Conservation (phyloP, 2,113 vertebrate genomes). For the Zosterops lateralis region DNA sequence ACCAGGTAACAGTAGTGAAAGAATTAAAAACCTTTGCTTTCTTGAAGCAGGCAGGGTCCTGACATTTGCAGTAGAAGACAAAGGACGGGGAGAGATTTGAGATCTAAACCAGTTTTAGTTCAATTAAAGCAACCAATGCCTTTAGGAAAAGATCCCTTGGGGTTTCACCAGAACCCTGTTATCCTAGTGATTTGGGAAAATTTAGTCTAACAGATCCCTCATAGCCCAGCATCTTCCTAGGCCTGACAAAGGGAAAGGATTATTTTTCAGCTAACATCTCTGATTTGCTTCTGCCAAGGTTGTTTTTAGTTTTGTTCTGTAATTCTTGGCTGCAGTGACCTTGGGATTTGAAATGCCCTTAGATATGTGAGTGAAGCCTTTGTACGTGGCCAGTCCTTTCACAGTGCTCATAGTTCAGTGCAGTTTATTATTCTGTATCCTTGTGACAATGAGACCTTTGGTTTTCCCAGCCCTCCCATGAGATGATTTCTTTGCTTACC, state of each 20-base stretch:
- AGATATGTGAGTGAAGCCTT: neutral
- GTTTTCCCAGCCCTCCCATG: neutral
- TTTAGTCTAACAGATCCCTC: neutral
- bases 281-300: neutral
- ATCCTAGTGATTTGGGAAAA: neutral
- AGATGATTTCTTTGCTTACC: constrained; percentile 1
- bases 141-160: neutral
- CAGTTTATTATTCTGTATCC: neutral
- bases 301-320: neutral
- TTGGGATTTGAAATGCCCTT: neutral
- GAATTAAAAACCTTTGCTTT: neutral
- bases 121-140: neutral
- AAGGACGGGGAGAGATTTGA: neutral
- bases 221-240: rapidly evolving
- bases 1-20: neutral
- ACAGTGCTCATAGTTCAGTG: neutral
- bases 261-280: neutral
- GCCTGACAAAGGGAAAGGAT: neutral
- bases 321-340: neutral
- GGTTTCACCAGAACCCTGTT: neutral
- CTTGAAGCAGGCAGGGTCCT: neutral
- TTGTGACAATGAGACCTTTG: neutral
- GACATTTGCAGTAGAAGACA: neutral
- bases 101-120: neutral
- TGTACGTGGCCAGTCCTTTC: neutral